A percentile compares a stretch with the other conserved stretches of the same genome.
Evolutionary conservation across 2,113 vertebrate species (phyloP).

Genomic region (Myiagra hebetior): DNA sequence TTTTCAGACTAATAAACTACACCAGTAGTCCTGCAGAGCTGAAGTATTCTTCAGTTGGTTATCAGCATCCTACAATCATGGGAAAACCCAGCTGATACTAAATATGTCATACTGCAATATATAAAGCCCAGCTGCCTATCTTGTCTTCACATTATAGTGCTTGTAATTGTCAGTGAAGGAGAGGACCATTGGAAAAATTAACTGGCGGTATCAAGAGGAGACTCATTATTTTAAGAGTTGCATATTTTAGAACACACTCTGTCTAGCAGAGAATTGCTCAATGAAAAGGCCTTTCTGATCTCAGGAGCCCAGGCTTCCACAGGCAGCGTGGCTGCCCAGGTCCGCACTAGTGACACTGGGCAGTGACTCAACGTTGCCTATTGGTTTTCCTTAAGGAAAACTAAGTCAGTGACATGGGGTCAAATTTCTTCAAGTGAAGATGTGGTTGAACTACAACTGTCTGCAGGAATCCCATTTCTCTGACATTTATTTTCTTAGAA

Average conservation of each 20-base stretch:
- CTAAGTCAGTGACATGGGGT: neutral
- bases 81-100: neutral
- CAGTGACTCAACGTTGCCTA: neutral
- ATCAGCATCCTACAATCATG: neutral
- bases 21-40: neutral
- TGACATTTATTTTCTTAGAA: neutral
- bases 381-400: neutral
- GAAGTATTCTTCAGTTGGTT: neutral
- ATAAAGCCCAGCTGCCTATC: neutral
- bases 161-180: neutral
- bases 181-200: neutral
- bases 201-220: neutral
- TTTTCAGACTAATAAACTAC: neutral
- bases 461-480: neutral
- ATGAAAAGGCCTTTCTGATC: neutral
- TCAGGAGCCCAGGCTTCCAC: neutral
- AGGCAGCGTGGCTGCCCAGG: neutral
- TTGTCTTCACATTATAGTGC: neutral
- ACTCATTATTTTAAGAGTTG: neutral
- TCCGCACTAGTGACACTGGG: neutral
- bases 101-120: neutral
- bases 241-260: neutral
- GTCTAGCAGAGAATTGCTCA: neutral
- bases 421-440: neutral
- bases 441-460: neutral